Base-by-base conservation (phyloP, 2,888 invertebrate genomes). In the Lasioglossum leucozonium region DNA sequence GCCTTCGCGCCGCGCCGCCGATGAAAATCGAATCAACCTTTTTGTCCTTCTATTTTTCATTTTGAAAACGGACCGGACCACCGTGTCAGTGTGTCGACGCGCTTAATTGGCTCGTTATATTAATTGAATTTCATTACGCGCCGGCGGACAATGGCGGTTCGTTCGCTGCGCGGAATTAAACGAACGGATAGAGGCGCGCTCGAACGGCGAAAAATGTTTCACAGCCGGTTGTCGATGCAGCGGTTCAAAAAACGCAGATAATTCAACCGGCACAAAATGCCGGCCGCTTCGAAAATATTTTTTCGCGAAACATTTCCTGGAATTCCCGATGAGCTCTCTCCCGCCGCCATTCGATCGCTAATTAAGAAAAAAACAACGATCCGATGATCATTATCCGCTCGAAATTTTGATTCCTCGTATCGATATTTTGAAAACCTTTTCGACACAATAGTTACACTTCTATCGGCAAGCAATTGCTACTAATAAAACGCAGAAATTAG, bases 21-120 rank as follows among this genome's bases (percentile, higher is more conserved):
- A 65, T 86, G 62, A 78, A 80, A 71, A 65, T 77, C 87, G 67
- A 85, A 81, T 84, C 47, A 30, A 4, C 62, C 16, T 67, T 67
- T n/a, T 55, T 69, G 47, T 75, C 10, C 16, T 76, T 79, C 76
- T 65, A 76, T 80, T 85, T 85, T 85, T 73, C 51, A 73, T 83
- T 77, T 81, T 84, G 73, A 62, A 71, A 72, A 76, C 82, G 8
- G 74, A 26, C 55, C 82, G 84, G 87, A 90, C 89, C 89, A 88
- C 87, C 85, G 87, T 91, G 90, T 91, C 91, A 91, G 88, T 87
- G 85, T 88, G 91, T 85, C 91, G 90, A 82, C 78, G 86, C 86
- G 89, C 89, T 92, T 93, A 93, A 93, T 93, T 93, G 93, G 92
- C 90, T 93, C 91, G 93, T 93, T 93, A 93, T 91, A 93, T 91